Conservation (phyloP, 1,140 invertebrate species). For the Anoplophora glabripennis region DNA sequence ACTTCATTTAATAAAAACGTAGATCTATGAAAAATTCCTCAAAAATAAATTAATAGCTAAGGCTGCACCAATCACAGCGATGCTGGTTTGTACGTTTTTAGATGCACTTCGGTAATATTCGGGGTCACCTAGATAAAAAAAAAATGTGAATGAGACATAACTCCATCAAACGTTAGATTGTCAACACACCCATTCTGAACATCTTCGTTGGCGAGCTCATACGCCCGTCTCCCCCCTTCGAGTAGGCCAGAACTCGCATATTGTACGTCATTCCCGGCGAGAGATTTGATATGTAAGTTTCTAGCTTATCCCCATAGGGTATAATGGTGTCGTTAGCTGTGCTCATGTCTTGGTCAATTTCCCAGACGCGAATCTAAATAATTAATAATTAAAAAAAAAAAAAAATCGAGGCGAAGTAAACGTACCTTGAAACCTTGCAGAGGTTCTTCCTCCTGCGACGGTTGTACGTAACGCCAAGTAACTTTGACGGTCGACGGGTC, state of each 20-base stretch:
- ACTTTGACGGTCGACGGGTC: constrained; percentile 85
- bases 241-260: constrained; percentile 87
- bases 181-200: constrained; percentile 75
- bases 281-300: constrained; percentile 74
- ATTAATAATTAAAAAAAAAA: constrained; percentile 24
- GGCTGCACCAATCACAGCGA: not conserved
- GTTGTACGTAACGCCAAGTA: constrained; percentile 89
- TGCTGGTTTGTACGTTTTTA: constrained; percentile 3
- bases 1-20: constrained; percentile 4
- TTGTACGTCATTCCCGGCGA: constrained; percentile 84
- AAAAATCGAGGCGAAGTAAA: not conserved
- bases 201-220: constrained; percentile 90
- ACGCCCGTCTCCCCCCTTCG: constrained; percentile 90
- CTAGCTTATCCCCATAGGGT: constrained; percentile 69
- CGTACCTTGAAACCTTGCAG: constrained; percentile 86
- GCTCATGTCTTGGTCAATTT: constrained; percentile 87
- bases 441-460: constrained; percentile 87
- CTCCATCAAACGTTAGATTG: constrained; percentile 5
- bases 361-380: constrained; percentile 81
- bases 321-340: constrained; percentile 84
- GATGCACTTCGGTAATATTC: constrained; percentile 28
- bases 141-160: not conserved
- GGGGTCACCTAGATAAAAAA: constrained; percentile 28
- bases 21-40: constrained; percentile 3
- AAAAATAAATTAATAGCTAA: constrained; percentile 7